A percentile compares a stretch with the other conserved stretches of the same genome.
Evolutionary conservation across 2,113 vertebrate species (phyloP).

Genomic region (Martes martes): DNA sequence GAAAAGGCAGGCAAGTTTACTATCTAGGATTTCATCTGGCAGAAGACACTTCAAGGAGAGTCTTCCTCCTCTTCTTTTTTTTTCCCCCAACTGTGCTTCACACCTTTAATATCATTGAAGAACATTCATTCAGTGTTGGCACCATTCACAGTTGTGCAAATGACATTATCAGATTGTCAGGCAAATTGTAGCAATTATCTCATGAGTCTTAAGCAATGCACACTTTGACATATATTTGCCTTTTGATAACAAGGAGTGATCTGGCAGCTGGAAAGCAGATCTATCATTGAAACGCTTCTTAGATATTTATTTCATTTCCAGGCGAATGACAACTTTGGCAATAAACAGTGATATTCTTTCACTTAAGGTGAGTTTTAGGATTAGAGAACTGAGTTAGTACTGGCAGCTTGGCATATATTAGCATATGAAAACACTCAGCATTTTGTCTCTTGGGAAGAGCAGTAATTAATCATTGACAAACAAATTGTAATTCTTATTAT

Average conservation of each 20-base stretch:
- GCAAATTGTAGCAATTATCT: conserved; percentile 69
- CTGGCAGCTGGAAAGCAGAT: conserved; percentile 58
- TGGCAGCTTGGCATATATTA: conserved; percentile 70
- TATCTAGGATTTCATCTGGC: background rate
- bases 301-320: conserved; percentile 64
- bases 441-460: conserved; percentile 60
- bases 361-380: conserved; percentile 37
- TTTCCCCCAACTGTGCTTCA: background rate
- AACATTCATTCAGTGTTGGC: conserved; percentile 58
- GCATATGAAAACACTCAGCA: conserved; percentile 70
- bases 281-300: conserved; percentile 42
- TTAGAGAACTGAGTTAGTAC: conserved; percentile 51
- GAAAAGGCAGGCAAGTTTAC: background rate
- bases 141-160: conserved; percentile 66
- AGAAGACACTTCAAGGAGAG: background rate
- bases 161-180: conserved; percentile 68
- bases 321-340: conserved; percentile 50
- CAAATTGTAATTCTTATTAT: conserved; percentile 71
- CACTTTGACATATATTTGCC: conserved; percentile 53
- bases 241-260: conserved; percentile 68
- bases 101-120: conserved; percentile 48
- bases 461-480: conserved; percentile 77
- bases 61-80: background rate
- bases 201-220: conserved; percentile 57
- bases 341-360: conserved; percentile 62